These are phyloP conservation scores for Loripinus fragilis DNA, from an alignment of 2,888 invertebrate genomes.

Conservation along the genomic window DNA sequence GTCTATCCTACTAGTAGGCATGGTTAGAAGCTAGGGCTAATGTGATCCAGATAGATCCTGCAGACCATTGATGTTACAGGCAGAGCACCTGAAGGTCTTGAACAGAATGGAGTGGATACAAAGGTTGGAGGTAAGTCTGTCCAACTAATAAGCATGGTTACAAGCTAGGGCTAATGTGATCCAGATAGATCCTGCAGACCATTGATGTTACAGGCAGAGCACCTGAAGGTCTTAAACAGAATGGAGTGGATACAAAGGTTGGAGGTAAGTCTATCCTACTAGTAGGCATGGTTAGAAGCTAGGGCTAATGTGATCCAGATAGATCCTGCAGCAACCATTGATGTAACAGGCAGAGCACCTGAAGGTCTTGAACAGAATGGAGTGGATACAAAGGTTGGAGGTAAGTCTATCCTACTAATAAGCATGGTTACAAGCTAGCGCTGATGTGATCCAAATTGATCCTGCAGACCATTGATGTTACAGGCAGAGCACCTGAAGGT, in stretches of 20 bases:
- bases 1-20: too few relatives aligned
- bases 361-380: conserved; percentile 58
- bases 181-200: conserved; percentile 70
- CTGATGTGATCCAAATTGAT: conserved; percentile 65
- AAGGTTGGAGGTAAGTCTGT: too few relatives aligned
- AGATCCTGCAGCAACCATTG: conserved; percentile 68
- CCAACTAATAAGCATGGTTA: too few relatives aligned
- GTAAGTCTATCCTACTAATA: background rate
- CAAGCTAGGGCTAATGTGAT: conserved; percentile 50
- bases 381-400: background rate
- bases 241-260: conserved; percentile 55
- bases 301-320: conserved; percentile 61
- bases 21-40: conserved; percentile 62
- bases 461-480: conserved; percentile 68
- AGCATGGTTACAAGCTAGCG: conserved; percentile 63
- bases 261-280: too few relatives aligned
- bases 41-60: conserved; percentile 68
- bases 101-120: conserved; percentile 60
- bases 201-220: conserved; percentile 64
- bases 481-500: conserved; percentile 53
- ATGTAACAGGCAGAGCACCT: conserved; percentile 62
- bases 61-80: conserved; percentile 67
- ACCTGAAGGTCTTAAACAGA: conserved; percentile 54
- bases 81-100: conserved; percentile 49
- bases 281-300: conserved; percentile 59